These are phyloP conservation scores for Aulostomus chinensis DNA, from an alignment of 2,797 vertebrate species.

Conservation along the genomic window DNA sequence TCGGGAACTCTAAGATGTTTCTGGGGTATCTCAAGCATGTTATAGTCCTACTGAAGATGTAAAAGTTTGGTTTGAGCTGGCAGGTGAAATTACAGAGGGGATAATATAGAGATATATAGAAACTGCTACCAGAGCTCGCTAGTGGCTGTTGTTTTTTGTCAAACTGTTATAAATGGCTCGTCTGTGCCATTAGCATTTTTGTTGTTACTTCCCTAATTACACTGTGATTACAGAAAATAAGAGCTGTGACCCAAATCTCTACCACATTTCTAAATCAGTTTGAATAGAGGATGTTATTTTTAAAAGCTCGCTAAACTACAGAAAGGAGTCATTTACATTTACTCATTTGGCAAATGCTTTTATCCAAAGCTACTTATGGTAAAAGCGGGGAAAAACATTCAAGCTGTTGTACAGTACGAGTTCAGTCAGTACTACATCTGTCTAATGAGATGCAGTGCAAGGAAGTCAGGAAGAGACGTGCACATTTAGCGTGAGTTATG, in stretches of 20 bases:
- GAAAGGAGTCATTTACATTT: background rate
- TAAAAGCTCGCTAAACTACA: constrained; percentile 9
- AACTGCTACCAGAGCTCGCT: too few relatives aligned
- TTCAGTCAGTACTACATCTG: too few relatives aligned
- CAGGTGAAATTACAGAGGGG: background rate
- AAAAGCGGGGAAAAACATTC: too few relatives aligned
- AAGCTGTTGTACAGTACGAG: too few relatives aligned
- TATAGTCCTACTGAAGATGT: background rate
- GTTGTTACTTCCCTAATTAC: constrained; percentile 30
- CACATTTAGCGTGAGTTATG: too few relatives aligned
- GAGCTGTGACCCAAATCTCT: constrained; percentile 9
- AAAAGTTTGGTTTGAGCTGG: background rate
- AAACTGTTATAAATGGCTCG: constrained; percentile 9
- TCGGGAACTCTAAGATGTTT: background rate
- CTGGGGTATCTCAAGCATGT: background rate
- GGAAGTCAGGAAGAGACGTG: too few relatives aligned
- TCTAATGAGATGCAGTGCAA: too few relatives aligned
- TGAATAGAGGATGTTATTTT: background rate
- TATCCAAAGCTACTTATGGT: too few relatives aligned
- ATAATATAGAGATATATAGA: background rate
- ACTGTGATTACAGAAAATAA: constrained; percentile 12
- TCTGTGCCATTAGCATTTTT: constrained; percentile 1
- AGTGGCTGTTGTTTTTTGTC: constrained; percentile 18
- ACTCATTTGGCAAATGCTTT: too few relatives aligned
- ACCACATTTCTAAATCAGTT: constrained; percentile 8